Evolutionary conservation across 2,797 vertebrate species (phyloP), one percentile per base, ranked within the genome.

Genomic region (Oreonectes daqikongensis): DNA sequence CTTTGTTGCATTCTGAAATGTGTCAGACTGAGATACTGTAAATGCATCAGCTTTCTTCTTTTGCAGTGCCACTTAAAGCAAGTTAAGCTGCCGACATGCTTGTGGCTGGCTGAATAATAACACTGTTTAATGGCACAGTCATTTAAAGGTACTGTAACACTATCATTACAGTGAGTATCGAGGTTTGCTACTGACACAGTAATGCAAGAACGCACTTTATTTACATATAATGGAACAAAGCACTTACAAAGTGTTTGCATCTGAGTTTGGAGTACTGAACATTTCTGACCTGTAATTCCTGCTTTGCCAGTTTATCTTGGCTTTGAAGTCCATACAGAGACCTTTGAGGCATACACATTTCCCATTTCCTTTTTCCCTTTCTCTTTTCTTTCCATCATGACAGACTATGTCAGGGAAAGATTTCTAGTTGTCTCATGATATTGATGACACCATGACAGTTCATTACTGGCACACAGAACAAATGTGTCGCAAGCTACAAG

Each of bases 371-470:
- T 22, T 61, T 11, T 1, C 18, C 15, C 6, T 35, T 63, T 22
- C n/a, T 32, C 35, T 14, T 22, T 18, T 9, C 28, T 55, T 18
- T 59, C 15, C 28, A n/a, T 68, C 65, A 38, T 60, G n/a, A 57
- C 50, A 38, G n/a, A 4, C 28, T 17, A 57, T 30, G 55, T 57
- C 65, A 69, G 30, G 28, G n/a, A 60, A 10, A 15, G 42, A 69
- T 30, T 35, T 38, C 46, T 14, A 38, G 26, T 32, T 35, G 52
- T 68, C 64, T 17, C 10, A 60, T 28, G 22, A 69, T 48, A 76
- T 76, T 69, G 20, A 76, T 69, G 53, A 22, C 53, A 28, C n/a
- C 74, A 38, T 76, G 66, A 76, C 65, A 10, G 12, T 68, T 75
- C 28, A 46, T 53, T 57, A 15, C 72, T 57, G 35, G 61, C 72